Base-by-base conservation (phyloP, 2,888 invertebrate species). In the Drosophila meridionalis region DNA sequence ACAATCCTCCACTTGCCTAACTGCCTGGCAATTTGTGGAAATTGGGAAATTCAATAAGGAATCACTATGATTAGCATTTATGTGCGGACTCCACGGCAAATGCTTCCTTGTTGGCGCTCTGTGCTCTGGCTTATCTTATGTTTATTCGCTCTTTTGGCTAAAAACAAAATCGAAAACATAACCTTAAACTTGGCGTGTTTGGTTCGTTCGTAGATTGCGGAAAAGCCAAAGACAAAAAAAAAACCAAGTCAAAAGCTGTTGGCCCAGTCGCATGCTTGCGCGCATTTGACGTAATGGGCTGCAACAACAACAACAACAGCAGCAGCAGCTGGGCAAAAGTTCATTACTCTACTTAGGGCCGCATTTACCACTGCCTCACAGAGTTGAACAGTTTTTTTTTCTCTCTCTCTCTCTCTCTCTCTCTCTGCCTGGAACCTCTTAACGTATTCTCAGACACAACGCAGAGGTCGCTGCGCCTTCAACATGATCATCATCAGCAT, bases 31-130 rank as follows among this genome's bases (percentile, higher is more conserved):
- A 73, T 73, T 81, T 80, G 69, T 63, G 59, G 73, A 69, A 76
- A 64, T 78, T 78, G 83, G 76, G 68, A 77, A 80, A 80, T 89
- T 87, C 87, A 89, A 89, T 87, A 89, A 76, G 78, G 77, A 87
- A 89, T 87, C 83, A 87, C 89, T 89, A 87, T 87, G 82, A 89
- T 87, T 87, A 89, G 83, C 86, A 88, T 87, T 86, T 85, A 81
- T 62, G 78, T 68, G 69, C 64, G 64, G 66, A 58, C 45, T 55
- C 30, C 32, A 32, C 4, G 9, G 9, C 9, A 32, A 58, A 55
- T 64, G 78, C 89, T 89, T 89, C 89, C 89, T 86, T 80, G 86
- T 88, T 79, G 69, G 14, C 4, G 48, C 30, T 48, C 14, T 48
- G 55, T 48, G 55, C 34, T 34, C 14, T 14, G 4, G 20, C 34